These are phyloP conservation scores for Myoxocephalus aenaeus DNA, from an alignment of 2,797 vertebrate species.

Conservation along the genomic window DNA sequence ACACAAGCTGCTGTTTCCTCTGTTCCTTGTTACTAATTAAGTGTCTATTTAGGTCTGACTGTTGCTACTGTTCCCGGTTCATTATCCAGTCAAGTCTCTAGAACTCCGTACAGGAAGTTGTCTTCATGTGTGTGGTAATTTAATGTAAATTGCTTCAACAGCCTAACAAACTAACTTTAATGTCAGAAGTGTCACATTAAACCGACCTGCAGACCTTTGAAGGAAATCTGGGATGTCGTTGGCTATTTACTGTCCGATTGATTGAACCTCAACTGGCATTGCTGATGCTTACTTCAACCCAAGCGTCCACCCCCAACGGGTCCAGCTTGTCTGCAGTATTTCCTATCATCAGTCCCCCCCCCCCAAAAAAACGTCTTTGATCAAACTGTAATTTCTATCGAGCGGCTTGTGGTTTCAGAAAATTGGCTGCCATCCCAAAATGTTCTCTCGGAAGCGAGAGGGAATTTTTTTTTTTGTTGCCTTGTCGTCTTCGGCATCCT, in stretches of 20 bases:
- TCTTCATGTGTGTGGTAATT: neutral
- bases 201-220: slow-evolving; percentile 21
- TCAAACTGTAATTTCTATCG: neutral
- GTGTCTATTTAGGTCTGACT: slow-evolving; percentile 29
- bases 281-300: neutral
- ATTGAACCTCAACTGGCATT: slow-evolving; percentile 5
- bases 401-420: neutral
- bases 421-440: slow-evolving; percentile 2
- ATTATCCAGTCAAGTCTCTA: neutral
- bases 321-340: neutral
- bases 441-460: neutral
- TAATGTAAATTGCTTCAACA: slow-evolving; percentile 16
- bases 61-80: slow-evolving; percentile 10
- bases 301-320: neutral
- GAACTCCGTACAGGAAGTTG: neutral
- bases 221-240: slow-evolving; percentile 28
- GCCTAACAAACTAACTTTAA: slow-evolving; percentile 53
- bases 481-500: neutral
- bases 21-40: slow-evolving; percentile 51
- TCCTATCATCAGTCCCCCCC: neutral
- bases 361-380: neutral
- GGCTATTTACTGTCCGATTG: neutral
- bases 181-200: neutral
- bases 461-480: neutral
- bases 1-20: slow-evolving; percentile 23